A percentile compares a stretch with the other conserved stretches of the same genome.
Conservation (phyloP, 2,797 vertebrate species). For the Yasuhikotakia modesta region DNA sequence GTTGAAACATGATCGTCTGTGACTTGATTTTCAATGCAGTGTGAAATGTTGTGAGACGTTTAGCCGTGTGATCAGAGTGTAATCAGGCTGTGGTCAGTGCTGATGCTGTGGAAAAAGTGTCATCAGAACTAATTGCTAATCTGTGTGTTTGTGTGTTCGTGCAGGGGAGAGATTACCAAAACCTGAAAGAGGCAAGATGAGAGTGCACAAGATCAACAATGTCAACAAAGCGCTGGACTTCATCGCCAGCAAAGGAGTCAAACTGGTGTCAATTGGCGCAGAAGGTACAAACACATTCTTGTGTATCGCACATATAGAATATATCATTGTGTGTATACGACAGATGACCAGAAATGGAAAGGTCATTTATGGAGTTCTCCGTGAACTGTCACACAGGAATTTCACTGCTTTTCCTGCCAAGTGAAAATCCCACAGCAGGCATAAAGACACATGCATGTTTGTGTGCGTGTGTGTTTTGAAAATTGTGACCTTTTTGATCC, state of each 20-base stretch:
- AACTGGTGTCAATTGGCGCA: conserved; percentile 92
- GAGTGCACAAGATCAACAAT: conserved; percentile 97
- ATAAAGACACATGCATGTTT: conserved; percentile 8
- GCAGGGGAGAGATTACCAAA: conserved; percentile 91
- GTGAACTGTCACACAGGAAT: no score
- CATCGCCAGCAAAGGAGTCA: conserved; percentile 95
- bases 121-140: not conserved
- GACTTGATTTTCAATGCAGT: conserved; percentile 3
- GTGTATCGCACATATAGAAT: not conserved
- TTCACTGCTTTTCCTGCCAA: no score
- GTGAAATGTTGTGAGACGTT: no score
- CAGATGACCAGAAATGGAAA: not conserved
- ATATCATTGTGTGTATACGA: not conserved
- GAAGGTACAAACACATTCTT: conserved; percentile 77
- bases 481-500: conserved; percentile 39
- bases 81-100: conserved; percentile 18
- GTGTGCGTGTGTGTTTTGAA: conserved; percentile 33
- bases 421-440: conserved; percentile 5
- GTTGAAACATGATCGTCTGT: no score
- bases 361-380: not conserved
- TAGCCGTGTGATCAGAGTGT: no score
- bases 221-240: conserved; percentile 96
- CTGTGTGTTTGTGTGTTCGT: conserved; percentile 5
- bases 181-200: conserved; percentile 94
- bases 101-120: conserved; percentile 18